Base-by-base conservation (phyloP, 2,888 invertebrate genomes). In the Eristalis intricaria region DNA sequence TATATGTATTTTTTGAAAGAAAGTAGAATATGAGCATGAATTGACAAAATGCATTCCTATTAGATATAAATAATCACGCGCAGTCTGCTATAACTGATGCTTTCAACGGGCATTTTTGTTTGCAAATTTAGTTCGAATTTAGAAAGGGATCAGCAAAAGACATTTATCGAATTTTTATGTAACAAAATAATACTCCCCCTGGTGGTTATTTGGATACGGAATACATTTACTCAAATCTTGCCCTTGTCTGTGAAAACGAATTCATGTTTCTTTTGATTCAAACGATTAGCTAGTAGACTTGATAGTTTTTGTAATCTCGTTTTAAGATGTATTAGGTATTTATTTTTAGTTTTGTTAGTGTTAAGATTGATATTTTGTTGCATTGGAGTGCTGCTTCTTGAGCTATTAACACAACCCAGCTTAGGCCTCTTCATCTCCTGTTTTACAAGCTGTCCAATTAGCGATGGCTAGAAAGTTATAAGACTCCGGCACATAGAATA, bases 21-120 rank as follows among this genome's bases (percentile, higher is more conserved):
- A 43, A 8, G 19, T 50, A 19, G 50, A 19, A 50, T 19, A 19
- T n/a, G 15, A 7, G 22, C 60, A 11, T 15, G 10, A 32, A 5
- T 8, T 8, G 32, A 50, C 22, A 22, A 65, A 78, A 71, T 38
- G 23, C 78, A 78, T 78, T 78, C 78, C 78, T 78, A 78, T 4
- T 78, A 71, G 70, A 19, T 65, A 29, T 23, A 77, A 69, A 60
- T 68, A 60, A 22, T 69, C 61, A 50, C 19, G 8, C 8, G 50
- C 19, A 50, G 50, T 19, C 50, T 50, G 50, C 19, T 50, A 10
- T 1, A 19, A 50, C 50, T 50, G 50, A 50, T 50, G n/a, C n/a
- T 50, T 50, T 50, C 19, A 50, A 50, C 19, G 50, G 19, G 19
- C 19, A 50, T 19, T 8, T 50, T 19, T 32, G 8, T 32, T 43